Evolutionary conservation across 1,140 invertebrate species (phyloP), one percentile per base, ranked within the genome.

Genomic region (Arion vulgaris): DNA sequence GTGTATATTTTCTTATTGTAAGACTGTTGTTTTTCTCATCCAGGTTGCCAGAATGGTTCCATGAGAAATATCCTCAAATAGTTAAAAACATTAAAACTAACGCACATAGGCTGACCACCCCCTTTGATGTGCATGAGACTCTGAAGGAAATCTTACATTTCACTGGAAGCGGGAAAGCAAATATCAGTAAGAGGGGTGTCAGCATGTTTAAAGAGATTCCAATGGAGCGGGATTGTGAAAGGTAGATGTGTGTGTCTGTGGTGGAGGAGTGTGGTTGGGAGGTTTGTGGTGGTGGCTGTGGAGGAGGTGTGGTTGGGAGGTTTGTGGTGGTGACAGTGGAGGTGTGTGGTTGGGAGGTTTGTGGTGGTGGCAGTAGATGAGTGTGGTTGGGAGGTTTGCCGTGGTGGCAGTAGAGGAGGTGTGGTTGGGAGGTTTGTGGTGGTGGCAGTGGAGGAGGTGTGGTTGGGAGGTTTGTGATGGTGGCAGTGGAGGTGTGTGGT

Each of bases 1-100:
- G n/a, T n/a, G n/a, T n/a, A n/a, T n/a, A n/a, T n/a, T n/a, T n/a
- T n/a, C n/a, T n/a, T n/a, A n/a, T n/a, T n/a, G n/a, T n/a, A n/a
- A n/a, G n/a, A n/a, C n/a, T n/a, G n/a, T 45, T n/a, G 23, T 57
- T 57, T 57, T 93, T 97, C 23, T 95, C 95, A 84, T 92, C 97
- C 13, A 93, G 95, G 85, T 85, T 98, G 41, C 97, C 98, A 0
- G 91, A 94, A 26, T 95, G 94, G 92, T 96, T 97, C 86, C 91
- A 93, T 51, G 86, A 93, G 15, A 93, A 94, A 45, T 94, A 95
- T 90, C 94, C 94, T 0, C 88, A 94, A 32, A 94, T 95, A 2
- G 94, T 94, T 66, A 87, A 92, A 38, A 96, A 96, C 83, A 90
- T 99, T 28, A 92, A 93, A 80, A 87, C 89, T 19, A 99, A 99